phyloP scores from a whole-genome alignment of 2,888 invertebrate genomes.

The Ennomos quercinarius region DNA sequence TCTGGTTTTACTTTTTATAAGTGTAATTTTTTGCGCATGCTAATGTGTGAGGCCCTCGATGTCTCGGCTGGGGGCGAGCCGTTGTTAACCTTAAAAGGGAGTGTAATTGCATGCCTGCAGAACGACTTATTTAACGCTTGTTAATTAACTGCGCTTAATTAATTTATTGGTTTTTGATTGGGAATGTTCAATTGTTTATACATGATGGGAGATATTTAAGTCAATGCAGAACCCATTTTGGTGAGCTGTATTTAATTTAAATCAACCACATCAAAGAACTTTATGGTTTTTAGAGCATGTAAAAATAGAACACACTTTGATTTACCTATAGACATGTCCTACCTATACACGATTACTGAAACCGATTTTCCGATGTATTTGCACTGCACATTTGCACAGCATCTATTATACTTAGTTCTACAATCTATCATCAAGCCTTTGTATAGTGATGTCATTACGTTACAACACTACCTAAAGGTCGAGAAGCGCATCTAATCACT shows the following conservation, averaged over 20 bases:
- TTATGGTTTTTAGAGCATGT: too few species aligned
- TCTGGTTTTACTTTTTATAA: constrained; percentile 29
- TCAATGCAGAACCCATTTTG: neutral
- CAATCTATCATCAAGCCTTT: constrained; percentile 29
- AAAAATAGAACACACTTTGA: too few species aligned
- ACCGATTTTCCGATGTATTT: neutral
- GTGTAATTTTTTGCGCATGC: constrained; percentile 25
- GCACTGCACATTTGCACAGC: constrained; percentile 4
- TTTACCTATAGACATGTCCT: neutral
- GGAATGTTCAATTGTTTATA: constrained; percentile 4
- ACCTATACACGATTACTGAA: neutral
- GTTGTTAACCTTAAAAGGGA: constrained; percentile 34
- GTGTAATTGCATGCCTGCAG: constrained; percentile 32
- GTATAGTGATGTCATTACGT: constrained; percentile 42
- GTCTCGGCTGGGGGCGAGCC: constrained; percentile 26
- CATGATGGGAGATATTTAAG: constrained; percentile 1
- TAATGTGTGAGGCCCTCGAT: constrained; percentile 26
- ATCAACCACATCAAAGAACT: too few species aligned
- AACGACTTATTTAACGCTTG: constrained; percentile 35
- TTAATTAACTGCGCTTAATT: constrained; percentile 32
- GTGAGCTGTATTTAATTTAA: too few species aligned
- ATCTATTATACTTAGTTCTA: constrained; percentile 7
- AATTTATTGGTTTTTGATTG: constrained; percentile 29
- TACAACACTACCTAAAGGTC: constrained; percentile 56
- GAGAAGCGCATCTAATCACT: constrained; percentile 67